Evolutionary conservation across 2,797 vertebrate species (phyloP).

Genomic region (Fringilla coelebs): DNA sequence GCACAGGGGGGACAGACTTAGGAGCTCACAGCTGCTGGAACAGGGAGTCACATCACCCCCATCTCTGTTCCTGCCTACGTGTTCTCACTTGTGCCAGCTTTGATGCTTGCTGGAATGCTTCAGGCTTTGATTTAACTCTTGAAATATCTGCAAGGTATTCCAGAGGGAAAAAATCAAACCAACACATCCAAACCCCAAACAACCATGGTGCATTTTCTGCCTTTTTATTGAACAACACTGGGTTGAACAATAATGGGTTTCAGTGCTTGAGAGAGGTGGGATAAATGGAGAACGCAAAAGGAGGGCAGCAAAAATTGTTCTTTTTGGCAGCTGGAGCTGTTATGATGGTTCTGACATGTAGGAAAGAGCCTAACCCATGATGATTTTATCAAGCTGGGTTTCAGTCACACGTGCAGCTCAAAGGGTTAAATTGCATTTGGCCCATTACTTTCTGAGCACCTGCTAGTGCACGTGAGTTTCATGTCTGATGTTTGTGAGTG

Average conservation of each 20-base stretch:
- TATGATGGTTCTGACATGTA: not conserved
- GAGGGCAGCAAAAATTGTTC: not conserved
- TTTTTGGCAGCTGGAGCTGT: not conserved
- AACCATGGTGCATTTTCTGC: not conserved
- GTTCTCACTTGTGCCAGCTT: not conserved
- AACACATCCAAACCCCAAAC: not conserved
- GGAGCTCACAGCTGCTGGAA: not conserved
- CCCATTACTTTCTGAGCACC: not conserved
- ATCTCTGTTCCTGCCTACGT: not conserved
- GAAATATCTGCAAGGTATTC: not conserved
- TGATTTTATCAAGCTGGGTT: not conserved
- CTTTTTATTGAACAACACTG: not conserved
- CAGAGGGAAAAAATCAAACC: not conserved
- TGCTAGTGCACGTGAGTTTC: not conserved
- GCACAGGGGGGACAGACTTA: not conserved
- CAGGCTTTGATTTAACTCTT: not conserved
- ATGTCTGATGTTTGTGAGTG: not conserved
- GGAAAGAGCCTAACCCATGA: not conserved
- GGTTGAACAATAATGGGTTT: not conserved
- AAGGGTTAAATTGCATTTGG: not conserved
- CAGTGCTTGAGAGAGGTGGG: not conserved
- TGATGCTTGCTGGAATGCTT: not conserved
- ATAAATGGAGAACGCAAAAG: not conserved
- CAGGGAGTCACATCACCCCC: not conserved
- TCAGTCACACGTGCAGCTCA: not conserved